These are phyloP conservation scores for Thereva nobilitata DNA, from an alignment of 2,888 invertebrate genomes.

Conservation along the genomic window DNA sequence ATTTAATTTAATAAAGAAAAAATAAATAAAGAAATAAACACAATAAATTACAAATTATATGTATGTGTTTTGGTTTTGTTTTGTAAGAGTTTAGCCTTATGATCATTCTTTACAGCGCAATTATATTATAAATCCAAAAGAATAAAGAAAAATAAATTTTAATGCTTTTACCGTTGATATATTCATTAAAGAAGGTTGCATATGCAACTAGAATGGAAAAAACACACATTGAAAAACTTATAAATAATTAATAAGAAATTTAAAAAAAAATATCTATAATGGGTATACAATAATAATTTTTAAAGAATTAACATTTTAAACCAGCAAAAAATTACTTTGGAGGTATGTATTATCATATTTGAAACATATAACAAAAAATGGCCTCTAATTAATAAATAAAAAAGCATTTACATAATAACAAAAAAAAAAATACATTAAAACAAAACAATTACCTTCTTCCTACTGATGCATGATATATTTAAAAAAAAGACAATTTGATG, in stretches of 20 bases:
- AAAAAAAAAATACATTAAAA: slow-evolving; percentile 2
- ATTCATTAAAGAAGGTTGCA: slow-evolving; percentile 9
- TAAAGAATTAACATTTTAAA: slow-evolving; percentile 4
- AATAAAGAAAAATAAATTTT: background rate
- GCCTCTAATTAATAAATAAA: slow-evolving; percentile 12
- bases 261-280: background rate
- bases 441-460: background rate
- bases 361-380: background rate
- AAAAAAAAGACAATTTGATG: slow-evolving; percentile 18
- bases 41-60: slow-evolving; percentile 17
- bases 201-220: background rate
- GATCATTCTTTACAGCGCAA: slow-evolving; percentile 20
- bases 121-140: slow-evolving; percentile 7
- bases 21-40: slow-evolving; percentile 15
- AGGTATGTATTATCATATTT: too few relatives aligned
- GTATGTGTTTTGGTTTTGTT: slow-evolving; percentile 17
- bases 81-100: slow-evolving; percentile 1
- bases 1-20: slow-evolving; percentile 5
- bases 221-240: background rate
- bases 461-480: background rate
- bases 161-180: background rate
- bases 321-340: background rate
- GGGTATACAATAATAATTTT: background rate
- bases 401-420: slow-evolving; percentile 16
- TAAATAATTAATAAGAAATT: slow-evolving; percentile 4